phyloP scores from a whole-genome alignment of 1,140 invertebrate species.

The Harlomillsia oculata region DNA sequence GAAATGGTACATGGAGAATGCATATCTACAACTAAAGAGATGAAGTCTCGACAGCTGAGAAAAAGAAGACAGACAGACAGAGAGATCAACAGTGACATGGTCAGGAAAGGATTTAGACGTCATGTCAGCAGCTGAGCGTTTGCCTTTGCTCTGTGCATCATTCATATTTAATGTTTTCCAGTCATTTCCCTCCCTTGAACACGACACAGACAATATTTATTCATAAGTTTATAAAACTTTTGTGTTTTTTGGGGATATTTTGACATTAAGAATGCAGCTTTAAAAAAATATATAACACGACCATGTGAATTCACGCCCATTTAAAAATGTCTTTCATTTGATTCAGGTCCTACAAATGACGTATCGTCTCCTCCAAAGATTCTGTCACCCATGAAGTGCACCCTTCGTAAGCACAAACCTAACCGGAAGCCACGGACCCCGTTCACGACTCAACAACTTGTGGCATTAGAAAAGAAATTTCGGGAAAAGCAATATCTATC shows the following conservation, averaged over 20 bases:
- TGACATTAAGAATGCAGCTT: too few species aligned
- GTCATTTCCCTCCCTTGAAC: too few species aligned
- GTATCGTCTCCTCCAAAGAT: conserved; percentile 48
- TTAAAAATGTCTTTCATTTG: not conserved
- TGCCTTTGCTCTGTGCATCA: too few species aligned
- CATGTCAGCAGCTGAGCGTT: too few species aligned
- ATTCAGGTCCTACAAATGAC: conserved; percentile 17
- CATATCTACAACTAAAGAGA: too few species aligned
- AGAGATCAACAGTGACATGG: conserved; percentile 9
- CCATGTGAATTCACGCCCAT: not conserved
- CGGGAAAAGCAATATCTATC: conserved; percentile 90
- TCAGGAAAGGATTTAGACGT: conserved; percentile 12
- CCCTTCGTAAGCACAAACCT: conserved; percentile 86
- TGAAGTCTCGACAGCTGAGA: too few species aligned
- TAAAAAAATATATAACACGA: too few species aligned
- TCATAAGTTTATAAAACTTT: too few species aligned
- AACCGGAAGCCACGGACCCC: conserved; percentile 95
- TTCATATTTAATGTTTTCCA: too few species aligned
- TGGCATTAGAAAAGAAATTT: conserved; percentile 92
- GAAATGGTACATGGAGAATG: too few species aligned
- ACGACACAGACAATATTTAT: too few species aligned
- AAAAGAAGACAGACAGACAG: conserved; percentile 8
- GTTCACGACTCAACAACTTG: conserved; percentile 90
- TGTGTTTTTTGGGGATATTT: too few species aligned
- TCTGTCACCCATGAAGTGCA: conserved; percentile 60